Conservation (phyloP, 2,888 invertebrate genomes). For the Hydropsyche betteni region DNA sequence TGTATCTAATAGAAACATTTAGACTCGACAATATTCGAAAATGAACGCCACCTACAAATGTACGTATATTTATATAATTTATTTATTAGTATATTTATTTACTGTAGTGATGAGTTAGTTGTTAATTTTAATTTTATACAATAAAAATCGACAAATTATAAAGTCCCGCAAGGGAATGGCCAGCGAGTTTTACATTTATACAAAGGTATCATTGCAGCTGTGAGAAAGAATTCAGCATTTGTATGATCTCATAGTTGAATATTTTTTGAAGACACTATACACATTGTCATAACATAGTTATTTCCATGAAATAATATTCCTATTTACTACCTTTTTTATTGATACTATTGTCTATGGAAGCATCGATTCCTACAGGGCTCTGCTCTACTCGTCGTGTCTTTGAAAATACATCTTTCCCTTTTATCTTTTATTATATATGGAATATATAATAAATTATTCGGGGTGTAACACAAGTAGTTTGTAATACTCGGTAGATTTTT, state of each 20-base stretch:
- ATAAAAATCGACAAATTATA: neutral
- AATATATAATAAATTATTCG: conserved; percentile 40
- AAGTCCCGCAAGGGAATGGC: conserved; percentile 1
- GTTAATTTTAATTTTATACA: neutral
- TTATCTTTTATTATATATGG: conserved; percentile 33
- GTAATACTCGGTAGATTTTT: conserved; percentile 50
- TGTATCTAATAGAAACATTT: too few relatives aligned
- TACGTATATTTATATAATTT: neutral
- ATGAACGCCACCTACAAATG: neutral
- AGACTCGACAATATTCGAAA: neutral
- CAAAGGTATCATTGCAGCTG: conserved; percentile 40
- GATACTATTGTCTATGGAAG: conserved; percentile 35
- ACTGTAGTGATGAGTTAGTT: neutral
- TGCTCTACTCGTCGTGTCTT: conserved; percentile 27
- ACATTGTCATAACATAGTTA: conserved; percentile 41
- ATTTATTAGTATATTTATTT: conserved; percentile 23
- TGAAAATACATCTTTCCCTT: conserved; percentile 40
- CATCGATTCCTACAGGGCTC: conserved; percentile 33
- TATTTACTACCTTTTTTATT: conserved; percentile 41
- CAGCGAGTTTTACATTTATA: conserved; percentile 23
- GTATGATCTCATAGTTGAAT: conserved; percentile 51
- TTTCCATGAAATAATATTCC: conserved; percentile 46
- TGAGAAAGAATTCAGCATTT: conserved; percentile 46
- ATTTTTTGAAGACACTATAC: conserved; percentile 49
- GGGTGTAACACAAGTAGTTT: conserved; percentile 46